A percentile compares a stretch with the other conserved stretches of the same genome.
Conservation (phyloP, 2,888 invertebrate genomes). For the Ophioninae sp. region DNA sequence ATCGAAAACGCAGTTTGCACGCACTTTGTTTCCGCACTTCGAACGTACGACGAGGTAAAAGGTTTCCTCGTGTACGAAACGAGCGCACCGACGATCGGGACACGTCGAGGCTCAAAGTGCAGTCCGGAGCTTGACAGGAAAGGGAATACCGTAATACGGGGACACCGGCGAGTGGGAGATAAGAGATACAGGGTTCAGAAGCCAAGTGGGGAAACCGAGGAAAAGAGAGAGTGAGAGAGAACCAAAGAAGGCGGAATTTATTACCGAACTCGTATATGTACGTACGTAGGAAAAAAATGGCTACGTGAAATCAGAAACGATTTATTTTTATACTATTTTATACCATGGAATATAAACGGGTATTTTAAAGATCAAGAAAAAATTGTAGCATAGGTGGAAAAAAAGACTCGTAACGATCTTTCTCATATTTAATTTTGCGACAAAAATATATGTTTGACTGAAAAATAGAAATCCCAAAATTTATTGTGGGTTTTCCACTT, state of each 20-base stretch:
- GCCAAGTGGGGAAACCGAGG: neutral
- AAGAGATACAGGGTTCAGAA: slow-evolving; percentile 5
- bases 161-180: slow-evolving; percentile 54
- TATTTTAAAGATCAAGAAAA: neutral
- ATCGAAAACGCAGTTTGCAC: slow-evolving; percentile 69
- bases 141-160: slow-evolving; percentile 44
- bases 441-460: too few relatives aligned
- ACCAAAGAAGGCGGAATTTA: neutral
- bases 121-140: slow-evolving; percentile 12
- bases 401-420: too few relatives aligned
- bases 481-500: too few relatives aligned
- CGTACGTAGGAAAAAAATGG: neutral
- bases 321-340: neutral
- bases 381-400: too few relatives aligned
- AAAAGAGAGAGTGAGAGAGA: neutral
- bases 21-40: slow-evolving; percentile 63
- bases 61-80: slow-evolving; percentile 41
- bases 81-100: slow-evolving; percentile 10
- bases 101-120: neutral
- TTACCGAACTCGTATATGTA: neutral
- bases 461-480: too few relatives aligned
- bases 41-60: neutral
- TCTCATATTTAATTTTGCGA: too few relatives aligned
- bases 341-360: neutral
- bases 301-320: neutral